phyloP scores from a whole-genome alignment of 1,140 invertebrate species.

The Drosophila yakuba region DNA sequence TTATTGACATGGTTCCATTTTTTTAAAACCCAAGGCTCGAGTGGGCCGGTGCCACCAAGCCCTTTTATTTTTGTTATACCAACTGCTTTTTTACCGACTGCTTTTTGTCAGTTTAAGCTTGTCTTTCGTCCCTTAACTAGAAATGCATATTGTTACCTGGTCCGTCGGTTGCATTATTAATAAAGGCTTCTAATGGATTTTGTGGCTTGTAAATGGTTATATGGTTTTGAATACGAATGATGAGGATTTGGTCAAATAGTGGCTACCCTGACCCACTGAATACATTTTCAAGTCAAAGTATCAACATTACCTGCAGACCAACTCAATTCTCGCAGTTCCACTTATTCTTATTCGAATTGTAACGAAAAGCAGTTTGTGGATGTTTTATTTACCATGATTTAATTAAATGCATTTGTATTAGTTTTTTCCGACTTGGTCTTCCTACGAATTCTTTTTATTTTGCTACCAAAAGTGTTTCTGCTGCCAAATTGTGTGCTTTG shows the following conservation, averaged over 20 bases:
- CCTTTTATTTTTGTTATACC: constrained; percentile 5
- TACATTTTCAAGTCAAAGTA: neutral
- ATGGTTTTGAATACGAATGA: constrained; percentile 17
- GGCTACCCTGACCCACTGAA: neutral
- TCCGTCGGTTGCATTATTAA: constrained; percentile 58
- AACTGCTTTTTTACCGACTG: constrained; percentile 2
- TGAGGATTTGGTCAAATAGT: constrained; percentile 6
- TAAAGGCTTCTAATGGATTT: constrained; percentile 53
- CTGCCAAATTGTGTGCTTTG: neutral
- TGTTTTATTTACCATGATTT: too few species aligned
- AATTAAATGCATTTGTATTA: too few species aligned
- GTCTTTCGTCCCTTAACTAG: constrained; percentile 22
- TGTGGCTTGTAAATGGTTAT: constrained; percentile 51
- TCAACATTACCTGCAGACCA: neutral
- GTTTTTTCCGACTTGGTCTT: neutral
- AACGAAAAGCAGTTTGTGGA: neutral
- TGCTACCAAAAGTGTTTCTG: constrained; percentile 3
- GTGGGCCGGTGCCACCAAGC: neutral
- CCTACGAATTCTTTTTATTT: constrained; percentile 4
- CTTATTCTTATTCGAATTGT: neutral
- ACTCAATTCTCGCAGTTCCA: too few species aligned
- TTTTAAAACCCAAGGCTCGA: constrained; percentile 37
- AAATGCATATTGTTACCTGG: constrained; percentile 45
- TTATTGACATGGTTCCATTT: constrained; percentile 54
- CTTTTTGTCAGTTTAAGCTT: constrained; percentile 11